These are phyloP conservation scores for Enteromius anoplus DNA, from an alignment of 2,797 vertebrate species.

Conservation along the genomic window DNA sequence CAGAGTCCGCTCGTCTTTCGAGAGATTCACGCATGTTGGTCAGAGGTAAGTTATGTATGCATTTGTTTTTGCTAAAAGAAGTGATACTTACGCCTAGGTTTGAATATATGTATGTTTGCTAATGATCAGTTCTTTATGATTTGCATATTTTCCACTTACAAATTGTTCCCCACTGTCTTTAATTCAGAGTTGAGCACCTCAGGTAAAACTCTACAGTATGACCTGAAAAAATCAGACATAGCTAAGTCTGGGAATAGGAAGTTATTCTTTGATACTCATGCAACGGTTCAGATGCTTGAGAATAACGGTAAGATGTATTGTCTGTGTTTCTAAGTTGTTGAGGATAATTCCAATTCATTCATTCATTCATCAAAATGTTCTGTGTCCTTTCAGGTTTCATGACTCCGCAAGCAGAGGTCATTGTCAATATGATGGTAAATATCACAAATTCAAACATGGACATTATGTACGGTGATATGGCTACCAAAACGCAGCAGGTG, in stretches of 20 bases:
- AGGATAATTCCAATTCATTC: not conserved
- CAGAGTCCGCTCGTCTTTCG: not conserved
- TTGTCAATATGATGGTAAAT: constrained; percentile 85
- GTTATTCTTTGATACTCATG: constrained; percentile 92
- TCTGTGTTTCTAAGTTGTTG: not conserved
- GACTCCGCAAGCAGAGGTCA: constrained; percentile 85
- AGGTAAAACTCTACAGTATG: constrained; percentile 69
- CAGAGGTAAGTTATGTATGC: constrained; percentile 65
- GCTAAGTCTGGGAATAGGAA: constrained; percentile 74
- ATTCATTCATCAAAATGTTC: not conserved
- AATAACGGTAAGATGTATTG: constrained; percentile 80
- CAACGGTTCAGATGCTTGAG: constrained; percentile 87
- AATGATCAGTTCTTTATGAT: not conserved
- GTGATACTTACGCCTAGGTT: not conserved
- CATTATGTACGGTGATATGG: constrained; percentile 89
- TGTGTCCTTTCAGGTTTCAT: constrained; percentile 81
- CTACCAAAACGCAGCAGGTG: constrained; percentile 95
- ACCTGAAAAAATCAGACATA: constrained; percentile 67
- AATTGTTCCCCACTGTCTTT: constrained; percentile 26
- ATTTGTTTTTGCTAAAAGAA: not conserved
- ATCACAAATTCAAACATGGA: constrained; percentile 89
- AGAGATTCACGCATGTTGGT: constrained; percentile 38
- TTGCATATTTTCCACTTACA: not conserved
- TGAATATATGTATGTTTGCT: not conserved
- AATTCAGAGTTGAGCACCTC: constrained; percentile 79